Percentiles rank a stretch among this genome's conserved stretches.
phyloP scores from a whole-genome alignment of 2,888 invertebrate species.

The Meteorus cinctellus region DNA sequence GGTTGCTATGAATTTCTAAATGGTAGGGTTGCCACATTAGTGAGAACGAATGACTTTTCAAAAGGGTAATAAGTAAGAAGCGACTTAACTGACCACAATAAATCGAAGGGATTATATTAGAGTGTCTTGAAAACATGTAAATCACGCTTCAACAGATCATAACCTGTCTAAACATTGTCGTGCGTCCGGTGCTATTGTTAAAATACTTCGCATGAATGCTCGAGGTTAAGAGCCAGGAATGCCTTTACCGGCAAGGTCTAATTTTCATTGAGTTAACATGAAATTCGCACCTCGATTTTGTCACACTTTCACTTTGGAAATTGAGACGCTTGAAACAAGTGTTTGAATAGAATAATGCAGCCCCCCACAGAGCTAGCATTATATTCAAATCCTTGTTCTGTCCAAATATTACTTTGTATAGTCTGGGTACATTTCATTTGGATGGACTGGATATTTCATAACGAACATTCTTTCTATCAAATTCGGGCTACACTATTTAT shows the following conservation, averaged over 20 bases:
- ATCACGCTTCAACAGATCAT: not conserved
- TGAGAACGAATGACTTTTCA: not conserved
- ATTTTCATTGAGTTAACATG: not conserved
- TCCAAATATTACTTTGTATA: not conserved
- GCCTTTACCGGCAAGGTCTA: not conserved
- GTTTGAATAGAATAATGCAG: not conserved
- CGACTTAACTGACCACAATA: not conserved
- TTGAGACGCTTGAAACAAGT: not conserved
- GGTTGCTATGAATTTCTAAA: not conserved
- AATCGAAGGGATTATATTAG: not conserved
- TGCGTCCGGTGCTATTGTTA: not conserved
- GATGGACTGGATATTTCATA: not conserved
- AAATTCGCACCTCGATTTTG: not conserved
- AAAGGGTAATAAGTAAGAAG: not conserved
- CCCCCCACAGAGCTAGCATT: not conserved
- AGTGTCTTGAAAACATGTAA: not conserved
- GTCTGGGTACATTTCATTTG: not conserved
- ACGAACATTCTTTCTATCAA: not conserved
- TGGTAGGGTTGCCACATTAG: not conserved
- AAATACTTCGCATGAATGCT: not conserved
- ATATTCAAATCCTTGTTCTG: not conserved
- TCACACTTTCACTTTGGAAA: conserved; percentile 7
- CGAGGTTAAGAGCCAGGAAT: not conserved
- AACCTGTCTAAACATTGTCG: conserved; percentile 9
- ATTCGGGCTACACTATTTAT: not conserved